phyloP scores from a whole-genome alignment of 2,797 vertebrate genomes.

The Falco berigora region DNA sequence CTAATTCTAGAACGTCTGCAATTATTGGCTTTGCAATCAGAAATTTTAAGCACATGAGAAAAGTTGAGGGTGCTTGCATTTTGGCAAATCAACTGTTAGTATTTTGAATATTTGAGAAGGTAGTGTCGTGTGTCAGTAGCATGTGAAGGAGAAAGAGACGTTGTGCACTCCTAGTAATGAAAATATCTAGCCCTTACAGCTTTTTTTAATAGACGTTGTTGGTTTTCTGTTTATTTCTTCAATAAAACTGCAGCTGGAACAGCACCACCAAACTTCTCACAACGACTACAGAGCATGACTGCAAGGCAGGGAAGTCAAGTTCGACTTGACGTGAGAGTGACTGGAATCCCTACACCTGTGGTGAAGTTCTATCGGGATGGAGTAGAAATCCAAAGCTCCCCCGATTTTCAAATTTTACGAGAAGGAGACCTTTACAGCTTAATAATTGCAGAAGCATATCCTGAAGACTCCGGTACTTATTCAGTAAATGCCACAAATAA shows the following conservation, averaged over 20 bases:
- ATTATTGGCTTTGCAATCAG: background rate
- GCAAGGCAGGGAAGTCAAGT: constrained; percentile 97
- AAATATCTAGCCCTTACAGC: background rate
- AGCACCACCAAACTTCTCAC: constrained; percentile 91
- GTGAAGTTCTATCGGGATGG: constrained; percentile 98
- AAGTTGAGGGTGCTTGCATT: background rate
- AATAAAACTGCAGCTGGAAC: constrained; percentile 81
- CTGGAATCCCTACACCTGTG: constrained; percentile 96
- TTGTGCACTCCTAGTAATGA: background rate
- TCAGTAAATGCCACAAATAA: constrained; percentile 94
- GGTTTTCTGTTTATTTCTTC: background rate
- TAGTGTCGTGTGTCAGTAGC: background rate
- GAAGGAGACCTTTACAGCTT: constrained; percentile 95
- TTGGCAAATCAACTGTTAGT: background rate
- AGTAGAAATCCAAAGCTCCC: constrained; percentile 98
- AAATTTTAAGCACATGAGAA: background rate
- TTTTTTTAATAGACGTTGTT: background rate
- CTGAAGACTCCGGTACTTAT: constrained; percentile 96
- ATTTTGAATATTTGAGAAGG: background rate
- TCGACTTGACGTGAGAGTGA: constrained; percentile 89
- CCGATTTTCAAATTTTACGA: constrained; percentile 94
- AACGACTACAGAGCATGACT: constrained; percentile 93
- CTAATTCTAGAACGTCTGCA: background rate
- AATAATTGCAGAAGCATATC: constrained; percentile 94
- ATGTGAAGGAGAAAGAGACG: background rate